Evolutionary conservation across 1,140 invertebrate species (phyloP), one percentile per base, ranked within the genome.

Genomic region (Meloidogyne chitwoodi): DNA sequence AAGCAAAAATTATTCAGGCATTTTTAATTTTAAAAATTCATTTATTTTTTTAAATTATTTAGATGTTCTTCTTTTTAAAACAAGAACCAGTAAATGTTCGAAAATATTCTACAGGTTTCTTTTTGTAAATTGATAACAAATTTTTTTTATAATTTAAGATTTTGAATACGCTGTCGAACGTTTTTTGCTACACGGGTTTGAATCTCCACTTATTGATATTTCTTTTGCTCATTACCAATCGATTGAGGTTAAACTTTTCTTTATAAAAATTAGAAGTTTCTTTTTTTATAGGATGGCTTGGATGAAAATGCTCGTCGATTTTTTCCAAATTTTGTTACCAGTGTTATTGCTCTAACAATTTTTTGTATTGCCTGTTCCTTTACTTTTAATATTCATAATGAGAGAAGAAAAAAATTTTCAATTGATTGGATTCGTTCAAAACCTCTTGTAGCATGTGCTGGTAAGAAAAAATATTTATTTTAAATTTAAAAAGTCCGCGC

Each of bases 171-270:
- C 83, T 27, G 83, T 86, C 0, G 85, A 86, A 70, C 76, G 76
- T 4, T 86, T 86, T 64, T 71, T 86, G 14, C 67, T 86, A 41
- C 83, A 86, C 41, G 82, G 75, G 22, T 86, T 82, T 56, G 72
- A 77, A 38, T 86, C 85, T 0, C 72, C 80, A 27, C 68, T 86
- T 2, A 87, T 86, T 34, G 77, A 75, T 19, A n/a, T 83, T 12
- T 85, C 83, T 3, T 86, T 86, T 75, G 85, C 84, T 2, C 85
- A 86, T 68, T 86, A 87, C 67, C 85, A 86, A 65, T 86, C 85
- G 24, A 75, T 86, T 19, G 44, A 78, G 76, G 79, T 83, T 34
- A 4, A 29, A 16, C 27, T 31, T 41, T 76, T 65, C 0, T 14
- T 1, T 44, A 22, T 22, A 61, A 11, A 38, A 14, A 34, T n/a